Percentiles rank a stretch among this genome's conserved stretches.
Evolutionary conservation across 2,113 vertebrate species (phyloP).

Genomic region (Apeltes quadracus): DNA sequence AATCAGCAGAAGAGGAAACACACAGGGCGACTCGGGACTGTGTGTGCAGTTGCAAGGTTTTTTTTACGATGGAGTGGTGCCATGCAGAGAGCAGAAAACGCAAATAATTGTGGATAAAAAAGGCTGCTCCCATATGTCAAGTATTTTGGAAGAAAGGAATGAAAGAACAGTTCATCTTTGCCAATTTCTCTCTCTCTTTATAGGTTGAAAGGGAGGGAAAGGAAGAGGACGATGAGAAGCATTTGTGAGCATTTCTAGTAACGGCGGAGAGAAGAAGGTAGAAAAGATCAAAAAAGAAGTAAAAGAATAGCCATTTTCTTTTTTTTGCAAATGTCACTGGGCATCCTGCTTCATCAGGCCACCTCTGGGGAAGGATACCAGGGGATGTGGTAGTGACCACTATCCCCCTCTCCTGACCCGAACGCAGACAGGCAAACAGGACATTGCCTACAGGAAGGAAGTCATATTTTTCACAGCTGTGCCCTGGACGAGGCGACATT

Average conservation of each 20-base stretch:
- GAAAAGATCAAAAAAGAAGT: not conserved
- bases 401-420: slow-evolving; percentile 66
- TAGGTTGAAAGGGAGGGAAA: not conserved
- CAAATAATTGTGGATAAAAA: slow-evolving; percentile 41
- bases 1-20: slow-evolving; percentile 69
- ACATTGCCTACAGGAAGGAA: slow-evolving; percentile 79
- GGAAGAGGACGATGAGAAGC: not conserved
- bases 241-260: not conserved
- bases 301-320: not conserved
- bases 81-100: slow-evolving; percentile 18
- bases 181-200: not conserved
- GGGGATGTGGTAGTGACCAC: slow-evolving; percentile 40
- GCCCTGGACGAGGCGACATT: slow-evolving; percentile 37
- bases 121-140: not conserved
- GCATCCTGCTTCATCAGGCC: slow-evolving; percentile 42
- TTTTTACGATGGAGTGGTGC: not conserved
- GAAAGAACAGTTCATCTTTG: not conserved
- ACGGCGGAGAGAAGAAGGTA: not conserved
- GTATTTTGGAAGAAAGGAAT: not conserved
- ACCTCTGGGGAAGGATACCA: slow-evolving; percentile 38
- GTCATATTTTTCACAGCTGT: slow-evolving; percentile 72
- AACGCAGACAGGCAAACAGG: slow-evolving; percentile 80
- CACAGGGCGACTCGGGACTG: slow-evolving; percentile 44
- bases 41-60: slow-evolving; percentile 52
- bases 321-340: not conserved